A percentile compares a stretch with the other conserved stretches of the same genome.
Conservation (phyloP, 2,113 vertebrate species). For the Hippopotamus amphibius region DNA sequence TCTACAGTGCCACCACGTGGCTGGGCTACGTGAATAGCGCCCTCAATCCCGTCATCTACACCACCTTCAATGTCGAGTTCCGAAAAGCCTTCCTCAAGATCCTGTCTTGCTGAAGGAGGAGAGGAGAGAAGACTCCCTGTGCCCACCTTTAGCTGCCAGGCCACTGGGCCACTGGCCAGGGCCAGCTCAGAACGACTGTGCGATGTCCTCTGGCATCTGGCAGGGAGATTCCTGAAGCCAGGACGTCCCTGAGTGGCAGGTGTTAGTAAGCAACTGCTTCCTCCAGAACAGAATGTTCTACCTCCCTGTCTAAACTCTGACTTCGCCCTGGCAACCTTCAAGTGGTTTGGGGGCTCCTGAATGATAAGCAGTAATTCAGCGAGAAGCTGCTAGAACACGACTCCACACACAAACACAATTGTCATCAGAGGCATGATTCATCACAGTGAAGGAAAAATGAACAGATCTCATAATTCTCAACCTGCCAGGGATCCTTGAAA, state of each 20-base stretch:
- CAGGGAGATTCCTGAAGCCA: constrained; percentile 8
- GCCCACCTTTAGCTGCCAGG: neutral
- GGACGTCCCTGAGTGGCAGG: neutral
- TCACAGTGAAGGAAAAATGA: constrained; percentile 48
- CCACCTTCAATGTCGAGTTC: constrained; percentile 96
- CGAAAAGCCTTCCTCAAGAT: constrained; percentile 97
- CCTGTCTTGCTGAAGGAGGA: constrained; percentile 90
- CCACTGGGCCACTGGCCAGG: neutral
- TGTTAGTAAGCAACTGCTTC: constrained; percentile 1
- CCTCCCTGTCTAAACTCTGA: constrained; percentile 62
- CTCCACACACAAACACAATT: constrained; percentile 37
- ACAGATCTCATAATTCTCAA: constrained; percentile 49
- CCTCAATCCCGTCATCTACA: constrained; percentile 96
- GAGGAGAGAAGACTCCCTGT: neutral
- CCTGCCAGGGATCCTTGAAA: constrained; percentile 63
- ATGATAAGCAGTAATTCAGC: constrained; percentile 72
- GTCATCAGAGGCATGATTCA: constrained; percentile 50
- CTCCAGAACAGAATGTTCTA: constrained; percentile 46
- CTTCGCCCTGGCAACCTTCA: constrained; percentile 34
- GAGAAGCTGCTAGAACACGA: constrained; percentile 27
- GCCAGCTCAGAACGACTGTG: neutral
- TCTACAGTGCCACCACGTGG: constrained; percentile 96
- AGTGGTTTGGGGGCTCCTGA: neutral
- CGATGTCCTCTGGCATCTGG: neutral
- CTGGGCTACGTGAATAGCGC: constrained; percentile 96